Conservation (phyloP, 2,113 vertebrate genomes). For the Ahaetulla prasina region DNA sequence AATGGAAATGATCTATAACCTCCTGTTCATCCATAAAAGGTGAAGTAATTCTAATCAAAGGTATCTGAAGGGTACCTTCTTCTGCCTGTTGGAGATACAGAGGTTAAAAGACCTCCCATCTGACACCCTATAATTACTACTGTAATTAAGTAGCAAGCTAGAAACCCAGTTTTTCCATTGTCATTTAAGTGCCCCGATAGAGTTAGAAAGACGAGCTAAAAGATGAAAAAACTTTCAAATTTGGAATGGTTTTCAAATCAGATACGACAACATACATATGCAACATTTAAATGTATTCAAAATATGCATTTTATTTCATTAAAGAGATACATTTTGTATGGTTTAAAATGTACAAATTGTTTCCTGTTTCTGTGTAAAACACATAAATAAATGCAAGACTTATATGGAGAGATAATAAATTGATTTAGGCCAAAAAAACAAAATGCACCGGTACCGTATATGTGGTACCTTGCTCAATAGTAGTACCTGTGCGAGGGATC, state of each 20-base stretch:
- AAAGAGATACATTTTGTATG: not conserved
- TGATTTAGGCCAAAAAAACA: too few relatives aligned
- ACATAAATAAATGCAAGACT: not conserved
- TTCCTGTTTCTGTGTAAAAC: not conserved
- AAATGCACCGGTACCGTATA: too few relatives aligned
- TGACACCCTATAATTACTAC: not conserved
- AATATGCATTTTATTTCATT: not conserved
- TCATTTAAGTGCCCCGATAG: not conserved
- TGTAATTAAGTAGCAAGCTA: not conserved
- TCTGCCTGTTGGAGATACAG: not conserved
- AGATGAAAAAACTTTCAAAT: not conserved
- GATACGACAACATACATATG: not conserved
- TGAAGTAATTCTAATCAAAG: not conserved
- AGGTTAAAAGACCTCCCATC: not conserved
- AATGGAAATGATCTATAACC: not conserved
- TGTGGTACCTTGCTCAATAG: too few relatives aligned
- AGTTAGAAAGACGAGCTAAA: not conserved
- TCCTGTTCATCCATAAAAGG: not conserved
- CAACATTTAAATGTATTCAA: not conserved
- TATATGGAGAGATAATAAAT: not conserved
- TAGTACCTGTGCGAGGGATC: too few relatives aligned
- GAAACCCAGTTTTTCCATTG: conserved; percentile 14
- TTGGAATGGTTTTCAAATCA: not conserved
- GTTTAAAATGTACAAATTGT: not conserved
- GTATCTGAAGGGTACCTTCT: not conserved